A percentile compares a stretch with the other conserved stretches of the same genome.
Conservation (phyloP, 2,797 vertebrate species). For the Trichosurus vulpecula region DNA sequence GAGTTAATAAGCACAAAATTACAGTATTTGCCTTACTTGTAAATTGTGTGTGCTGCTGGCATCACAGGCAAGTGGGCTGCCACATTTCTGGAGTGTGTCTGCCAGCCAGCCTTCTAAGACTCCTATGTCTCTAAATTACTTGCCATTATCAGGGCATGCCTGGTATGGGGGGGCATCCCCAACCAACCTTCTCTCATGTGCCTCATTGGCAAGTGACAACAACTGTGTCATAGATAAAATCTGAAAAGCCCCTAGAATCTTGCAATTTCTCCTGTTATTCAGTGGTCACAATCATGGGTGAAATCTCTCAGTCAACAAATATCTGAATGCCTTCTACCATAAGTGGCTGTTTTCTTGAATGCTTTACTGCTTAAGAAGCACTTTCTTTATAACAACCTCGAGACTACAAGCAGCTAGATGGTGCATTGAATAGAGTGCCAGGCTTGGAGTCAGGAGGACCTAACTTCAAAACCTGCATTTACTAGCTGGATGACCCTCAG, state of each 20-base stretch:
- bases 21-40: constrained; percentile 2
- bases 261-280: neutral
- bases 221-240: neutral
- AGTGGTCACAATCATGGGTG: neutral
- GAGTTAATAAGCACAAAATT: constrained; percentile 9
- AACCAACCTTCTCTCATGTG: neutral
- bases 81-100: neutral
- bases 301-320: neutral
- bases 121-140: neutral
- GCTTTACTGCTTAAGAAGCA: neutral
- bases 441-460: neutral
- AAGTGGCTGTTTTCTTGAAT: neutral
- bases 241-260: neutral
- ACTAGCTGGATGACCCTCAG: neutral
- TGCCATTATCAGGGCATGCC: neutral
- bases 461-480: neutral
- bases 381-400: neutral
- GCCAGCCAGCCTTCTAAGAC: neutral
- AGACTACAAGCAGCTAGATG: neutral
- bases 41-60: neutral
- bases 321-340: neutral
- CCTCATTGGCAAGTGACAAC: neutral
- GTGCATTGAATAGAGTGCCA: neutral
- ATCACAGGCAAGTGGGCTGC: neutral
- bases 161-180: neutral